A percentile compares a stretch with the other conserved stretches of the same genome.
Conservation (phyloP, 2,113 vertebrate genomes). For the Lasiurus borealis region DNA sequence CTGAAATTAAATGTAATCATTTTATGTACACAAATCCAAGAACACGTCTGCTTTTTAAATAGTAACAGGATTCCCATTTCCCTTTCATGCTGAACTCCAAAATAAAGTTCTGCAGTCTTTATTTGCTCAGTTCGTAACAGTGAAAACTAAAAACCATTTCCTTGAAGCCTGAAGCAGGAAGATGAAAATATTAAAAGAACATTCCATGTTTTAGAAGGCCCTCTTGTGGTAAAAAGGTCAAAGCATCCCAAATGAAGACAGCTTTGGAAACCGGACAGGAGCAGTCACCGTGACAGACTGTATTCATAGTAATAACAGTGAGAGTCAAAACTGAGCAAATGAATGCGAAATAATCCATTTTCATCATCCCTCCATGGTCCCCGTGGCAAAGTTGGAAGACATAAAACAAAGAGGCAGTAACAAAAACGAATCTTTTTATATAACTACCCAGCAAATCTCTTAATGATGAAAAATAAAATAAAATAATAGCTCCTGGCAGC, state of each 20-base stretch:
- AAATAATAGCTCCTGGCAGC: background rate
- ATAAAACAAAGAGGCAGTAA: background rate
- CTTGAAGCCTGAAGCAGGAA: background rate
- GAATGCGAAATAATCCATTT: background rate
- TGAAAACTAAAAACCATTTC: constrained; percentile 23
- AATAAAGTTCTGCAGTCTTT: background rate
- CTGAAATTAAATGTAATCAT: background rate
- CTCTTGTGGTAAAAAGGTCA: constrained; percentile 77
- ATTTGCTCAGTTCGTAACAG: background rate
- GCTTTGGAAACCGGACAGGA: background rate
- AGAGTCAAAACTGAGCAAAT: background rate
- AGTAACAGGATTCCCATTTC: background rate
- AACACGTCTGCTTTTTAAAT: constrained; percentile 19
- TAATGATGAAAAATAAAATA: background rate
- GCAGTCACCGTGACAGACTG: background rate
- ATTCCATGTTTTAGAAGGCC: constrained; percentile 55
- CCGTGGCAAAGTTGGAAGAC: background rate
- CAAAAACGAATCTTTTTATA: background rate
- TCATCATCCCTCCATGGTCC: background rate
- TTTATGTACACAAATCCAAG: background rate
- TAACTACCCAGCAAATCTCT: background rate
- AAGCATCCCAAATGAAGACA: background rate
- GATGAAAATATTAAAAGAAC: background rate
- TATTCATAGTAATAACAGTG: background rate
- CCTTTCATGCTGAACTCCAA: constrained; percentile 4